Conservation (phyloP, 2,797 vertebrate species). For the Urocyon cinereoargenteus region DNA sequence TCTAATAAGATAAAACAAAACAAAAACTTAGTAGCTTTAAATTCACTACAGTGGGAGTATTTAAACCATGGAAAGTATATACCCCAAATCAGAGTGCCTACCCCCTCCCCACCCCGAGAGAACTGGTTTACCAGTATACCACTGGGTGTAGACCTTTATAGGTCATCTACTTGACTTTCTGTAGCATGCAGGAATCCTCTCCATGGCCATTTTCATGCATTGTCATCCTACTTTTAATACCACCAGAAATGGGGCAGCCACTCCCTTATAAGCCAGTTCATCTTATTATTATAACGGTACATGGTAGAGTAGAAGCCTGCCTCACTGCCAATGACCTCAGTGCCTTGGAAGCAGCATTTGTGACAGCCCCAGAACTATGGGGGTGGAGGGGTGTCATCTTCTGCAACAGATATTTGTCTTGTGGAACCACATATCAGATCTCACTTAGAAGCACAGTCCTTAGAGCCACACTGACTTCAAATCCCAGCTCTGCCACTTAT, state of each 20-base stretch:
- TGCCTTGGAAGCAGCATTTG: neutral
- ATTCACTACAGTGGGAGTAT: neutral
- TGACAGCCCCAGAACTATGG: neutral
- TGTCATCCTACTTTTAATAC: neutral
- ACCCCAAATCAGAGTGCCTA: neutral
- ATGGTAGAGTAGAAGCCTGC: neutral
- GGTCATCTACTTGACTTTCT: neutral
- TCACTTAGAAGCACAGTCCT: neutral
- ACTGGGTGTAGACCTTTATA: neutral
- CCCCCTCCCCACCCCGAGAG: accelerated
- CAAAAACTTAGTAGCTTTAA: neutral
- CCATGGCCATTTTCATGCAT: neutral
- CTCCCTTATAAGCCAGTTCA: neutral
- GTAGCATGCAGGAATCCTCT: neutral
- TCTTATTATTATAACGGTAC: neutral
- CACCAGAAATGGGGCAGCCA: neutral
- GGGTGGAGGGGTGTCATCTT: neutral
- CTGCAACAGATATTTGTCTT: neutral
- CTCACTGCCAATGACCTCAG: neutral
- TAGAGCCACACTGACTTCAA: neutral
- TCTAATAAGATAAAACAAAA: too few relatives aligned
- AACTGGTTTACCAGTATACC: neutral
- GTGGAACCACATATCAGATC: neutral
- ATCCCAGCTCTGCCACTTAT: neutral
- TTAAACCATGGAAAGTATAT: neutral